phyloP scores from a whole-genome alignment of 2,888 invertebrate species.

The Drosophila helvetica region DNA sequence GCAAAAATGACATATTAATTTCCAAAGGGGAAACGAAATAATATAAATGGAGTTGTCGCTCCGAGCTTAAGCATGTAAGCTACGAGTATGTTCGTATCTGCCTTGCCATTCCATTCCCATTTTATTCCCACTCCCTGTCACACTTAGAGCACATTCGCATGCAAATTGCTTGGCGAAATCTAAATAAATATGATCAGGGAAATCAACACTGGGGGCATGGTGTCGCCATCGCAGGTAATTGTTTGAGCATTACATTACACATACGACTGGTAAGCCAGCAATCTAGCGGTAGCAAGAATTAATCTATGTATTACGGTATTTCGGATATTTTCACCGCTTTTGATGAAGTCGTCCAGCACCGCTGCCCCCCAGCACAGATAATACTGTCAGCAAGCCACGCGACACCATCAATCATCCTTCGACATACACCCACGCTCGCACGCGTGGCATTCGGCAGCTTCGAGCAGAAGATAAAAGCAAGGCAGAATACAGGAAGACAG shows the following conservation, averaged over 20 bases:
- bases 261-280: constrained; percentile 37
- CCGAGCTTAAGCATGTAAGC: constrained; percentile 52
- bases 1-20: constrained; percentile 79
- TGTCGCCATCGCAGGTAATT: constrained; percentile 31
- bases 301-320: constrained; percentile 41
- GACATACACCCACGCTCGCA: constrained; percentile 25
- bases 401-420: constrained; percentile 69
- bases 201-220: constrained; percentile 61
- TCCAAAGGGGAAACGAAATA: constrained; percentile 78
- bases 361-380: constrained; percentile 40
- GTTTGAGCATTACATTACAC: constrained; percentile 54
- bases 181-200: constrained; percentile 74
- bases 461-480: constrained; percentile 38
- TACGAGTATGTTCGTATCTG: constrained; percentile 16
- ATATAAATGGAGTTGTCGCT: constrained; percentile 75
- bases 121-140: not conserved
- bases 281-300: constrained; percentile 35
- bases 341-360: constrained; percentile 50
- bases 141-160: constrained; percentile 56
- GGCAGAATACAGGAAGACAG: constrained; percentile 10
- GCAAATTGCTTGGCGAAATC: constrained; percentile 65
- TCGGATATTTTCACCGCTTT: constrained; percentile 41
- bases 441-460: constrained; percentile 1
- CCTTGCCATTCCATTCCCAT: not conserved
- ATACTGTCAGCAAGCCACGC: constrained; percentile 58